These are phyloP conservation scores for Heterochromis multidens DNA, from an alignment of 2,113 vertebrate genomes.

Conservation along the genomic window DNA sequence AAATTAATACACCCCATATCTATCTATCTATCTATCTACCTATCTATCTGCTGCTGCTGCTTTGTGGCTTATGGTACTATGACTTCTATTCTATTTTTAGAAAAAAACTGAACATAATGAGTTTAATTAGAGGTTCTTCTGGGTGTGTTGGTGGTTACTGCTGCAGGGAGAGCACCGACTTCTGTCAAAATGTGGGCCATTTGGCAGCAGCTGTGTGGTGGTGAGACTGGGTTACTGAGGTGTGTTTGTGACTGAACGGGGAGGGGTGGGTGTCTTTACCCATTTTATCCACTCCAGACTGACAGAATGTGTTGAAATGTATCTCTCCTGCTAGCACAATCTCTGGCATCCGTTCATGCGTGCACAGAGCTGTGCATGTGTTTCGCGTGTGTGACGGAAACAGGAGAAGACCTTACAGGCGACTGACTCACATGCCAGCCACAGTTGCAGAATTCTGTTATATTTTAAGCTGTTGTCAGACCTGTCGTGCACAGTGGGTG, in stretches of 20 bases:
- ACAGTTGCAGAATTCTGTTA: background rate
- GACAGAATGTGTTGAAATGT: slow-evolving; percentile 13
- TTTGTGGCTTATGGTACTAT: background rate
- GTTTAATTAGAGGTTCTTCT: slow-evolving; percentile 31
- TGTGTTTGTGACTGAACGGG: background rate
- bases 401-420: background rate
- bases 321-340: background rate
- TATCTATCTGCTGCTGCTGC: background rate
- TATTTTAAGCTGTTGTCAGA: background rate
- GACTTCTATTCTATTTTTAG: slow-evolving; percentile 25
- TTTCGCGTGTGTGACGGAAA: background rate
- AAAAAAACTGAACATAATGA: background rate
- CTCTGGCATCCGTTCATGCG: background rate
- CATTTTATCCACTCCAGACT: background rate
- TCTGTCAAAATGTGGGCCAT: slow-evolving; percentile 45
- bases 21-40: background rate
- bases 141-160: slow-evolving; percentile 9
- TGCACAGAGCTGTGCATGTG: background rate
- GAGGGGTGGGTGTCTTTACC: background rate
- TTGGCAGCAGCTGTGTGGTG: slow-evolving; percentile 51
- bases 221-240: slow-evolving; percentile 28
- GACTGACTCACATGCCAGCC: background rate
- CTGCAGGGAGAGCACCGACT: slow-evolving; percentile 42
- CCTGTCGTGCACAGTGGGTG: background rate
- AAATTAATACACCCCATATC: background rate